Percentiles rank a stretch among this genome's conserved stretches.
Conservation (phyloP, 2,113 vertebrate species). For the Laticauda colubrina region DNA sequence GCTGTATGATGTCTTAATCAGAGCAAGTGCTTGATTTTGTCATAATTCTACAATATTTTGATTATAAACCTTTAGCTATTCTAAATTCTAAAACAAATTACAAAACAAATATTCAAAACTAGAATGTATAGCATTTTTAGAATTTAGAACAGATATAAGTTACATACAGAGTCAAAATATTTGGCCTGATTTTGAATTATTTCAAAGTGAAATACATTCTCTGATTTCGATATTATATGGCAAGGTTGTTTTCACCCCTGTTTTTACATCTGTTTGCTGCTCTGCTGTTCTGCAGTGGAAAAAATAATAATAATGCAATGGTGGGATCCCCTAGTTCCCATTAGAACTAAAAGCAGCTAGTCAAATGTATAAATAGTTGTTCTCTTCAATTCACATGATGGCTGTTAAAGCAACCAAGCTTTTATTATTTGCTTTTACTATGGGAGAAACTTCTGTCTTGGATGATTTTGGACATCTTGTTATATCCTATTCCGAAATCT, state of each 20-base stretch:
- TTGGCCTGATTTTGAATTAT: not conserved
- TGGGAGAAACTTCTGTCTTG: constrained; percentile 44
- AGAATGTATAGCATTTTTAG: not conserved
- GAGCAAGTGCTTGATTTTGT: not conserved
- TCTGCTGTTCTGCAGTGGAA: not conserved
- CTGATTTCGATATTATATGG: not conserved
- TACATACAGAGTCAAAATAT: not conserved
- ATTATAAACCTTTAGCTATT: not conserved
- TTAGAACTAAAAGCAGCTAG: constrained; percentile 18
- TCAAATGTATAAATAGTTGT: constrained; percentile 24
- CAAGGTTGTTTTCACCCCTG: not conserved
- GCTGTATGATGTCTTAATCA: not conserved
- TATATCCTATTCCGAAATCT: constrained; percentile 73
- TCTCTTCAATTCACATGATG: constrained; percentile 42
- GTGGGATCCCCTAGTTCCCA: not conserved
- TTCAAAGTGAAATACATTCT: not conserved
- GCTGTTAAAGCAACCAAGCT: constrained; percentile 43
- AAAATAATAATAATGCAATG: not conserved
- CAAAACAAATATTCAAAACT: not conserved
- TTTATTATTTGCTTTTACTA: constrained; percentile 55
- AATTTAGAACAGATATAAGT: not conserved
- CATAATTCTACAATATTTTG: not conserved
- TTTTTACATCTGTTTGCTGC: not conserved
- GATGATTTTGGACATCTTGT: constrained; percentile 71
- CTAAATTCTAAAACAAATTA: not conserved